A percentile compares a stretch with the other conserved stretches of the same genome.
Conservation (phyloP, 1,140 invertebrate genomes). For the Parapsyche elsis region DNA sequence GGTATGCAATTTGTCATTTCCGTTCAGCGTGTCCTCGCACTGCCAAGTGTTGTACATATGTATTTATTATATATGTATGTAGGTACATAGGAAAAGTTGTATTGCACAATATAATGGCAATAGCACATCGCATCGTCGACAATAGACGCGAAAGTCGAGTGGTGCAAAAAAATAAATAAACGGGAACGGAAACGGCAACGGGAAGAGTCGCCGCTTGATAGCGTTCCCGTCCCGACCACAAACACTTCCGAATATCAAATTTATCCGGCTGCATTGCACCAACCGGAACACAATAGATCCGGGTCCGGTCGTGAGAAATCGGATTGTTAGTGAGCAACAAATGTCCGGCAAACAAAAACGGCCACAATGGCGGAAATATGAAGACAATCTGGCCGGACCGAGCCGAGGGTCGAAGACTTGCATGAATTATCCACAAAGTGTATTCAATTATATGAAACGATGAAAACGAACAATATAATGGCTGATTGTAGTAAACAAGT, state of each 20-base stretch:
- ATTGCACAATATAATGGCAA: neutral
- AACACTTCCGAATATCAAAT: slow-evolving; percentile 43
- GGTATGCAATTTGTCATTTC: too few species aligned
- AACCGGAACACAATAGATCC: slow-evolving; percentile 7
- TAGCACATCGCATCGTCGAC: neutral
- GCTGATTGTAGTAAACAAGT: too few species aligned
- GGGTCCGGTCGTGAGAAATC: slow-evolving; percentile 23
- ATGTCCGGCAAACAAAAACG: neutral
- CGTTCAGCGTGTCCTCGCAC: too few species aligned
- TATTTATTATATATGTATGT: too few species aligned
- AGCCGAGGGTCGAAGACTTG: neutral
- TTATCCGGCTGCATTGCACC: slow-evolving; percentile 19
- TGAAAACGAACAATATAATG: too few species aligned
- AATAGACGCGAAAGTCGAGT: neutral
- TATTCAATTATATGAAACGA: too few species aligned
- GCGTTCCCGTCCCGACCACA: slow-evolving; percentile 2
- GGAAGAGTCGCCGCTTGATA: neutral
- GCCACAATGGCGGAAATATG: slow-evolving; percentile 13
- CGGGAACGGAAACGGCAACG: slow-evolving; percentile 8
- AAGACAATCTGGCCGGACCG: slow-evolving; percentile 2
- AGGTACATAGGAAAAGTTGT: neutral
- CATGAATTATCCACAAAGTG: neutral
- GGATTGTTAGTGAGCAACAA: slow-evolving; percentile 21
- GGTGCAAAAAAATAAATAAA: neutral
- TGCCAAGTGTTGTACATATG: too few species aligned